A percentile compares a stretch with the other conserved stretches of the same genome.
phyloP scores from a whole-genome alignment of 2,888 invertebrate species.

The Clusia tigrina region DNA sequence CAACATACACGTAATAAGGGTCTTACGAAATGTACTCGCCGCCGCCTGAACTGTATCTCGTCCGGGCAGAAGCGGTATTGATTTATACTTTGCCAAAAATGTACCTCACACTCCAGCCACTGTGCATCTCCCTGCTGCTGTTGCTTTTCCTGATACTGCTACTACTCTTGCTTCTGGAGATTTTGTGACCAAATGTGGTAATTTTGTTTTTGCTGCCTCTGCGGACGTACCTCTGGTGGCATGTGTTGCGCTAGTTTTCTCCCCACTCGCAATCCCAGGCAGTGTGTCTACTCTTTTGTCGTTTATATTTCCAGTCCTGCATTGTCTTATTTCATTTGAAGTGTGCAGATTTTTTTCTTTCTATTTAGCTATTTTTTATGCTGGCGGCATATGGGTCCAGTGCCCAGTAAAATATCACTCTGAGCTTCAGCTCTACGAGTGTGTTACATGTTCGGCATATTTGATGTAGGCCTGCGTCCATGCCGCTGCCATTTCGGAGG shows the following conservation, averaged over 20 bases:
- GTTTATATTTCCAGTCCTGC: constrained; percentile 1
- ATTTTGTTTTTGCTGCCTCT: neutral
- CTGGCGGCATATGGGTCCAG: neutral
- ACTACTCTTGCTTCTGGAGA: too few relatives aligned
- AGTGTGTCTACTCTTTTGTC: constrained; percentile 8
- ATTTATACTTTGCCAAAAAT: neutral
- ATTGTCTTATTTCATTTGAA: constrained; percentile 4
- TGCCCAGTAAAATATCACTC: neutral
- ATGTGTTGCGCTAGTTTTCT: neutral
- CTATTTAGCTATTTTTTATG: neutral
- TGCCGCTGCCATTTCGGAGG: too few relatives aligned
- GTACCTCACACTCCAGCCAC: neutral
- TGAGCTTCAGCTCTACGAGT: neutral
- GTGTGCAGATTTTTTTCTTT: neutral
- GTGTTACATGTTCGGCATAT: neutral
- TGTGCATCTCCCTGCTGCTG: neutral
- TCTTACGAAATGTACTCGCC: neutral
- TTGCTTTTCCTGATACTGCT: too few relatives aligned
- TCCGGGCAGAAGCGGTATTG: neutral
- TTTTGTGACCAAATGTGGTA: constrained; percentile 1
- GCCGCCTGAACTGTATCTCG: neutral
- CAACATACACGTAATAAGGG: constrained; percentile 3
- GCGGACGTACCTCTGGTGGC: neutral
- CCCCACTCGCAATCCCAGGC: neutral
- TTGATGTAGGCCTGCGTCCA: neutral